Percentiles rank a stretch among this genome's conserved stretches.
Evolutionary conservation across 2,113 vertebrate species (phyloP).

Genomic region (Kryptolebias marmoratus): DNA sequence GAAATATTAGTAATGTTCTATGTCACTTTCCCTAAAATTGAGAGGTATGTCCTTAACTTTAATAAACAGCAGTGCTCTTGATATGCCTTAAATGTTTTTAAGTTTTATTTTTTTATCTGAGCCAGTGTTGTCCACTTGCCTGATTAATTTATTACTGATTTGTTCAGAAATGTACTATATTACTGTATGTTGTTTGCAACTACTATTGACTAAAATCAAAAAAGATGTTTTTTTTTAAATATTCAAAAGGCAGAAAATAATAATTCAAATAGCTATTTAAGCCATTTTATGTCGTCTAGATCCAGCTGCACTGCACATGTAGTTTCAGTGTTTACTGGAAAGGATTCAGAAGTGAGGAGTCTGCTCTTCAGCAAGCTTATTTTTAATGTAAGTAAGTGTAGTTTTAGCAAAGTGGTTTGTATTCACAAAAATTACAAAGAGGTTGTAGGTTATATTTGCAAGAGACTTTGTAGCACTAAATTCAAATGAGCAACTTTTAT

Average conservation of each 20-base stretch:
- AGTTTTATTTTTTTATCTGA: neutral
- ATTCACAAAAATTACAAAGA: neutral
- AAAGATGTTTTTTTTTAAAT: neutral
- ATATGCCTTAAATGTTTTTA: neutral
- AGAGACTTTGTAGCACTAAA: neutral
- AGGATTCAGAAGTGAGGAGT: neutral
- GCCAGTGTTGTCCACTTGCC: neutral
- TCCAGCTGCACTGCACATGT: neutral
- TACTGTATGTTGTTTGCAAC: neutral
- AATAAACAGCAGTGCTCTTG: too few species aligned
- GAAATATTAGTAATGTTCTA: neutral
- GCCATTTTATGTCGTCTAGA: neutral
- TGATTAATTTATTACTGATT: neutral
- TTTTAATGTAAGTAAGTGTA: neutral
- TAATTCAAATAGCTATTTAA: neutral
- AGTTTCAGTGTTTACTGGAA: neutral
- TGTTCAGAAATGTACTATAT: too few species aligned
- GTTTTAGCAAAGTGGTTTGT: slow-evolving; percentile 8
- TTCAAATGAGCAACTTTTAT: neutral
- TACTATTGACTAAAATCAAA: neutral
- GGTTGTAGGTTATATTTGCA: neutral
- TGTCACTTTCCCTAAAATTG: too few species aligned
- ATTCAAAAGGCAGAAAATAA: neutral
- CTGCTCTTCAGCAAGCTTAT: neutral
- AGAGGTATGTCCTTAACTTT: neutral